Conservation (phyloP, 2,888 invertebrate species). For the Pristionchus exspectatus region DNA sequence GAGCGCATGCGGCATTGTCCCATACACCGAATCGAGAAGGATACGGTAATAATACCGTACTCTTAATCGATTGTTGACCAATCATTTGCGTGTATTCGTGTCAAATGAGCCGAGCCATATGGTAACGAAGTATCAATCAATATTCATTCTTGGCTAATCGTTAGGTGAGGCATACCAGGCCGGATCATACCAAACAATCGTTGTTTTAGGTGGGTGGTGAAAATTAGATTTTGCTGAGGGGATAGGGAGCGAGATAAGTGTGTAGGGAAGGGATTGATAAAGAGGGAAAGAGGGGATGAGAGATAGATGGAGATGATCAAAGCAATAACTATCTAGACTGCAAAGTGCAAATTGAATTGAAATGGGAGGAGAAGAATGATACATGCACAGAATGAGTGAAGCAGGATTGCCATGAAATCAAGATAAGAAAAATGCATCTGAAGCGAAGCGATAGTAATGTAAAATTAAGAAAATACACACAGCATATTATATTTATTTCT, state of each 20-base stretch:
- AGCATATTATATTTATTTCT: not conserved
- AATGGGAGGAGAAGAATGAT: not conserved
- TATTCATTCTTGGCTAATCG: conserved; percentile 21
- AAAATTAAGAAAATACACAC: conserved; percentile 4
- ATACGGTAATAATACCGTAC: not conserved
- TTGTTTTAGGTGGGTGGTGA: not conserved
- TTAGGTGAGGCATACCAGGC: conserved; percentile 17
- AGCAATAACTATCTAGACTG: conserved; percentile 17
- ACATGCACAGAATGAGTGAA: conserved; percentile 5
- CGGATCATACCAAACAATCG: not conserved
- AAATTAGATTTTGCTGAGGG: conserved; percentile 37
- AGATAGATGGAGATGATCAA: conserved; percentile 4
- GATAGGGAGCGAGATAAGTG: conserved; percentile 38
- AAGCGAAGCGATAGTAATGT: conserved; percentile 22
- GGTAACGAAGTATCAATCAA: conserved; percentile 7
- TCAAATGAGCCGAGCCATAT: conserved; percentile 24
- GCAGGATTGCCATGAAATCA: not conserved
- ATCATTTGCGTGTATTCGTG: conserved; percentile 30
- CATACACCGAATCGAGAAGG: not conserved
- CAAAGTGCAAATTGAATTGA: conserved; percentile 2
- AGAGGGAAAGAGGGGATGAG: not conserved
- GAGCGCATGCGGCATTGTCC: conserved; percentile 36
- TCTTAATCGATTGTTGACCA: conserved; percentile 4
- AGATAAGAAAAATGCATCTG: not conserved
- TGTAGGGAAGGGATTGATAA: not conserved